Evolutionary conservation across 2,797 vertebrate genomes (phyloP).

Genomic region (Netta rufina): DNA sequence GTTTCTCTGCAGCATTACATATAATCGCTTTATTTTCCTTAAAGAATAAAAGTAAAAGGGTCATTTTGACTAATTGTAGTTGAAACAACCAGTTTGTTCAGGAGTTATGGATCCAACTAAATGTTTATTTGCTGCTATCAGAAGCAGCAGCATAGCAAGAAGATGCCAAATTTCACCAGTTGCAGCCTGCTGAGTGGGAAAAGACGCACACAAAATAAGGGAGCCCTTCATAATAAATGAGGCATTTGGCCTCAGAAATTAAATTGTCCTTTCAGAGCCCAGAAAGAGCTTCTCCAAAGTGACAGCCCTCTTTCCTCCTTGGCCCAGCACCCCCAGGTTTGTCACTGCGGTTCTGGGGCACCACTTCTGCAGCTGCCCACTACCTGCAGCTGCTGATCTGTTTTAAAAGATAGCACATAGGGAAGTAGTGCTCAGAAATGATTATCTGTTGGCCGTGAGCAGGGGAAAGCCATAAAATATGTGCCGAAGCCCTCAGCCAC

Average conservation of each 20-base stretch:
- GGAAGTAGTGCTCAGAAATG: background rate
- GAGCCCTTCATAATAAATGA: background rate
- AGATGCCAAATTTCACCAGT: background rate
- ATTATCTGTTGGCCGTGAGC: background rate
- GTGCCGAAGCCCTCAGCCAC: background rate
- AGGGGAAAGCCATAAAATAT: background rate
- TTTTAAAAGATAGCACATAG: background rate
- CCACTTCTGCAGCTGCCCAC: background rate
- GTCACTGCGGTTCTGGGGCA: rapidly evolving
- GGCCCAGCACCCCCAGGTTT: background rate
- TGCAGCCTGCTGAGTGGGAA: background rate
- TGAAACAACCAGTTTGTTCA: background rate
- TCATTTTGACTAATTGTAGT: background rate
- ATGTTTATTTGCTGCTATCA: background rate
- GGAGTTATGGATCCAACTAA: background rate
- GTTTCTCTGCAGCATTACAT: background rate
- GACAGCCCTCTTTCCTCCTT: background rate
- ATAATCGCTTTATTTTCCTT: background rate
- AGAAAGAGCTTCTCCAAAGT: background rate
- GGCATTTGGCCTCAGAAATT: background rate
- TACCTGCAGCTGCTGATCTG: background rate
- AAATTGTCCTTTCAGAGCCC: background rate
- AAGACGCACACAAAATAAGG: background rate
- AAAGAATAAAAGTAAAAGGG: background rate
- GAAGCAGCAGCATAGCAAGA: background rate